Conservation (phyloP, 2,888 invertebrate species). For the Eupithecia centaureata region DNA sequence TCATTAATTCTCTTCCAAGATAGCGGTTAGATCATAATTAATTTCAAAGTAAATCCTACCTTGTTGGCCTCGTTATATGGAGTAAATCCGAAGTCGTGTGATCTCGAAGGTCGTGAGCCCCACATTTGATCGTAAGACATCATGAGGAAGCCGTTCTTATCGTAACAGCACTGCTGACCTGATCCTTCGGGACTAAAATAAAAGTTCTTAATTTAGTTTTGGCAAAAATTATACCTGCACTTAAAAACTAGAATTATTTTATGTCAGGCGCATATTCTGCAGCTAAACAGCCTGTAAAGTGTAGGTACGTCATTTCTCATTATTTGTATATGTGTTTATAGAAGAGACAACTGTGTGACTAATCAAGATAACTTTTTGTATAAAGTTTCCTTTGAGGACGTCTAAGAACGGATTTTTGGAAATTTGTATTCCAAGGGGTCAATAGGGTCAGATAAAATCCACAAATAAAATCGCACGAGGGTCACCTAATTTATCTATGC, state of each 20-base stretch:
- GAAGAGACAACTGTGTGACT: no score
- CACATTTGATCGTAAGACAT: slow-evolving; percentile 97
- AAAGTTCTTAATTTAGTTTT: background rate
- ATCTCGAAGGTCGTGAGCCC: slow-evolving; percentile 93
- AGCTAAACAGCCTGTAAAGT: background rate
- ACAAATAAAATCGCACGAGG: no score
- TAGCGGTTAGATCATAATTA: background rate
- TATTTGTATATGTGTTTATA: no score
- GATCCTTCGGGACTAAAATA: slow-evolving; percentile 90
- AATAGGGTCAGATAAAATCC: no score
- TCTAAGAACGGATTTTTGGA: no score
- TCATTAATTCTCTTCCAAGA: no score
- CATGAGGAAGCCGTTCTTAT: slow-evolving; percentile 95
- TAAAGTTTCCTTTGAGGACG: no score
- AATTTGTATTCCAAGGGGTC: no score
- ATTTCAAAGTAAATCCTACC: slow-evolving; percentile 66
- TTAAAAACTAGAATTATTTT: background rate
- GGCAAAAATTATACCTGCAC: background rate
- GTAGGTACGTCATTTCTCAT: no score
- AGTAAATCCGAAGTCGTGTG: slow-evolving; percentile 94
- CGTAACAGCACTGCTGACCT: slow-evolving; percentile 99
- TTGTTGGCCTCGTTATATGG: slow-evolving; percentile 98
- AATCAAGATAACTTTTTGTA: no score
- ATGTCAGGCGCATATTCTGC: background rate
- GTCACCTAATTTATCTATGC: no score